Evolutionary conservation across 1,140 invertebrate genomes (phyloP), one percentile per base, ranked within the genome.

Genomic region (Zaprionus gabonicus): DNA sequence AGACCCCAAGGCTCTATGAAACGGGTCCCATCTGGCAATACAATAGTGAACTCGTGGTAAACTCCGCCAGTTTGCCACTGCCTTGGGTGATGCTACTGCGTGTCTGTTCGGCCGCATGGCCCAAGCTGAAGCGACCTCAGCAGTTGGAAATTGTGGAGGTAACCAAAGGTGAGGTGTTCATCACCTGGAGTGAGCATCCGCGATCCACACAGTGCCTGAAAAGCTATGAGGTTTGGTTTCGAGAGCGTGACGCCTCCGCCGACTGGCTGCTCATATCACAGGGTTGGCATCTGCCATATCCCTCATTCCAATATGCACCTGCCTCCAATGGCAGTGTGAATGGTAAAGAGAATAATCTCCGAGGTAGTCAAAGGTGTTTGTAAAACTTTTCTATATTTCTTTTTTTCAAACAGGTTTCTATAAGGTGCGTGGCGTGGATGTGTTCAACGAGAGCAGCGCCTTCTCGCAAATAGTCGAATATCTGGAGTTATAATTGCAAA

Each of bases 201-300:
- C 72, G 75, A 3, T 81, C 81, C 36, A 80, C 65, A 9, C 81
- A 92, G 46, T 93, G 92, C 67, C 74, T 91, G 15, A 82, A 79
- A 62, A 93, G 74, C 41, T 93, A 93, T 60, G 91, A 93, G 53
- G 84, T 93, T 17, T 93, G 80, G 83, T 93, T 91, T 41, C 76
- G 69, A 31, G 65, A 84, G 25, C 72, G 81, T 9, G 36, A 27
- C 0, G 73, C 57, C 1, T 59, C 71, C n/a, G 72, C 71, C 15
- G 72, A 81, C n/a, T 93, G 91, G 90, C 56, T 44, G 17, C 44
- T 71, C 3, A 85, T 93, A 25, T 82, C 82, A 4, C 25, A 56
- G 1, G 78, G 63, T 25, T 91, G 90, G 85, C 92, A 93, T 72
- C 72, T 93, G 51, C 92, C 92, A 0, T 92, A 82, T 82, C 78